Conservation (phyloP, 2,888 invertebrate genomes). For the Hirtodrosophila trivittata region DNA sequence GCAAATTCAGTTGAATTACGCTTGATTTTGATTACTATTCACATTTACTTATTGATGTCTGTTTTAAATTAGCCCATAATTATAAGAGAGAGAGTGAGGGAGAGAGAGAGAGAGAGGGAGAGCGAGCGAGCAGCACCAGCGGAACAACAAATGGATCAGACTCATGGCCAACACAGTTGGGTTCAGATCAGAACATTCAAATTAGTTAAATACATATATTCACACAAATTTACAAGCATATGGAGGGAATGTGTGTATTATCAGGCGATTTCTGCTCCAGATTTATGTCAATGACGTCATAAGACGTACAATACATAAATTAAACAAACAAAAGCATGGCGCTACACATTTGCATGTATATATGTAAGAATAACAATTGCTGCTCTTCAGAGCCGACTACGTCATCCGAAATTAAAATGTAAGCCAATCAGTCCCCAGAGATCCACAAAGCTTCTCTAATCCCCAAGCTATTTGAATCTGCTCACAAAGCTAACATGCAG, state of each 20-base stretch:
- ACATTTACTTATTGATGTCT: conserved; percentile 3
- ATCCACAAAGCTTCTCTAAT: too few species aligned
- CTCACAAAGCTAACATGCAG: background rate
- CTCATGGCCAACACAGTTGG: background rate
- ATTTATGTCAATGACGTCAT: conserved; percentile 43
- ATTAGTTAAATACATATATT: background rate
- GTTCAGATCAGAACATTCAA: conserved; percentile 7
- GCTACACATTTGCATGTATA: background rate
- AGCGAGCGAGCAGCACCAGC: background rate
- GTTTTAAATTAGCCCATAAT: conserved; percentile 24
- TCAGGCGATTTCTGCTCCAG: background rate
- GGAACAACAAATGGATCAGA: background rate
- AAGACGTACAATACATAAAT: background rate
- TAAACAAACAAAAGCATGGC: conserved; percentile 16
- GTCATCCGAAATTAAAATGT: conserved; percentile 7
- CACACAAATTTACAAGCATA: background rate
- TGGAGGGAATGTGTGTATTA: background rate
- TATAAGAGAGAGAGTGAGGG: background rate
- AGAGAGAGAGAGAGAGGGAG: background rate
- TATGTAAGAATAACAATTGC: conserved; percentile 1
- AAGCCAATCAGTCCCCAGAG: background rate
- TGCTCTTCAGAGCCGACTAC: conserved; percentile 1
- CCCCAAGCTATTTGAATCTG: background rate
- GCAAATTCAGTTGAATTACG: conserved; percentile 23
- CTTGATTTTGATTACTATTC: conserved; percentile 4